Evolutionary conservation across 2,888 invertebrate genomes (phyloP), one percentile per base, ranked within the genome.

Genomic region (Eupsilia transversa): DNA sequence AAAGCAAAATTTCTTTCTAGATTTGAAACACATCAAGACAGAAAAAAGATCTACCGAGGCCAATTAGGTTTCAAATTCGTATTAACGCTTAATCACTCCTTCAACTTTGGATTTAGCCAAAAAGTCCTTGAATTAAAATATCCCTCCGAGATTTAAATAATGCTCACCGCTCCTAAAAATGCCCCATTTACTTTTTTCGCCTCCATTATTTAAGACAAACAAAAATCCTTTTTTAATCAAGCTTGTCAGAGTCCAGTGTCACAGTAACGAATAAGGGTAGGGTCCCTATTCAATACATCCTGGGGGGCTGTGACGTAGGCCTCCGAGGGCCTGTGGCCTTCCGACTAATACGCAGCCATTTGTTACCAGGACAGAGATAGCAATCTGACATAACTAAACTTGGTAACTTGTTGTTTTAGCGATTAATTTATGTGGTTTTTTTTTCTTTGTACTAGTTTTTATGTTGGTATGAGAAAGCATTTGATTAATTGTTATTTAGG

Each of bases 221-320:
- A 70, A 83, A 77, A 83, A 64, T 38, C 54, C 41, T 67, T 72
- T 82, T 73, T 75, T 69, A 65, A 82, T 79, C 66, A 74, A 72
- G 72, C 49, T 46, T 79, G 75, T 72, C 71, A 71, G 57, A 69
- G 66, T 52, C 63, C 68, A 65, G n/a, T 63, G 74, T 74, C 82
- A 74, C 41, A 49, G 38, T 43, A 67, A 56, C 41, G 59, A 81
- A 84, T 72, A 76, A 66, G 79, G 75, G 82, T 76, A 56, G 56
- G 72, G 52, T 63, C 54, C 60, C 43, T 52, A 17, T 27, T 57
- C 63, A 73, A 41, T 46, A 35, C 64, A 41, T 74, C 38, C 46
- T 6, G 30, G 57, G 30, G 43, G 17, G 35, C 23, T 20, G 54
- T 20, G 60, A 56, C n/a, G 17, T 9, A 14, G 57, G 52, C 35